Evolutionary conservation across 1,140 invertebrate species (phyloP).

Genomic region (Lepidostoma basale): DNA sequence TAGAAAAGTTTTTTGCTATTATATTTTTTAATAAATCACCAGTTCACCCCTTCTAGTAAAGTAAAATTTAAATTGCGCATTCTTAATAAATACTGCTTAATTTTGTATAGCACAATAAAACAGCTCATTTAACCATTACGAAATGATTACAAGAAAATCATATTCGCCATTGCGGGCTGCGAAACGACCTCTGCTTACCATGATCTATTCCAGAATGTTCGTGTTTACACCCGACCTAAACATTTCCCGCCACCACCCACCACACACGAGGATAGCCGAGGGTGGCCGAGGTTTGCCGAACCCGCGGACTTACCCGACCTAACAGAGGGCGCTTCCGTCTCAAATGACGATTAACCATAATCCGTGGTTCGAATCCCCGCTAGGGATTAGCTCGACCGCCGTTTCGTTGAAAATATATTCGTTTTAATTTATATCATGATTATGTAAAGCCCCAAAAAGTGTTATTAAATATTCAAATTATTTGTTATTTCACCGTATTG

Average conservation of each 20-base stretch:
- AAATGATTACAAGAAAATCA: not conserved
- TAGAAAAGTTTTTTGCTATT: too few species aligned
- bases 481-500: constrained; percentile 15
- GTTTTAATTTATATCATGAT: constrained; percentile 36
- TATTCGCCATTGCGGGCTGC: not conserved
- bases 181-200: not conserved
- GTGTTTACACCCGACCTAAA: not conserved
- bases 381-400: constrained; percentile 29
- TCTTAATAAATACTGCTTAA: too few species aligned
- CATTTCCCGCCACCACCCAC: not conserved
- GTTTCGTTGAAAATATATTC: constrained; percentile 31
- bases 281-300: not conserved
- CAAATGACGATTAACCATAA: constrained; percentile 42
- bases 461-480: constrained; percentile 29
- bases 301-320: not conserved
- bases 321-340: constrained; percentile 33
- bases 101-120: too few species aligned
- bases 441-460: constrained; percentile 28
- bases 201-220: constrained; percentile 8
- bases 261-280: not conserved
- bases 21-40: too few species aligned
- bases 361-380: constrained; percentile 34
- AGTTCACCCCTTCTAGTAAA: too few species aligned
- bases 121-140: too few species aligned
- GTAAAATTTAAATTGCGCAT: too few species aligned